These are phyloP conservation scores for Chrysolina oricalcia DNA, from an alignment of 2,888 invertebrate genomes.

Conservation along the genomic window DNA sequence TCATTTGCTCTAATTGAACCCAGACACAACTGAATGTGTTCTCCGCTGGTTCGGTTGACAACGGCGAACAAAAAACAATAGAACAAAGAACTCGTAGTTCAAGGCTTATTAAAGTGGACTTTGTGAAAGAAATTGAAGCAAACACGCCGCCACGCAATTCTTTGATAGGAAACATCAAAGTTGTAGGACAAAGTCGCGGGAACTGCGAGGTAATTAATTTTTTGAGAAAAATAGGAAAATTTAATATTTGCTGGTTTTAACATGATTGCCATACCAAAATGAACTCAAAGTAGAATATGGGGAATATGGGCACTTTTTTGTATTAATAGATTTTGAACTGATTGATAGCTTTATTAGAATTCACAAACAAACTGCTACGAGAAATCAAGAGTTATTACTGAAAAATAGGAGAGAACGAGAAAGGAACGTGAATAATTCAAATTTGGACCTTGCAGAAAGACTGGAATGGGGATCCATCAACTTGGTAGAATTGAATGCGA, in stretches of 20 bases:
- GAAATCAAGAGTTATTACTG: too few species aligned
- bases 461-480: too few species aligned
- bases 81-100: constrained; percentile 9
- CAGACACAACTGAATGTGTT: constrained; percentile 15
- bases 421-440: too few species aligned
- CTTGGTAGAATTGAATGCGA: too few species aligned
- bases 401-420: too few species aligned
- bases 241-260: not conserved
- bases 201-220: not conserved
- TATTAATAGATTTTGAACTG: too few species aligned
- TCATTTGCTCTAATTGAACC: constrained; percentile 21
- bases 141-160: constrained; percentile 35
- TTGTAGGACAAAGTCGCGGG: not conserved
- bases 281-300: too few species aligned
- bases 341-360: too few species aligned
- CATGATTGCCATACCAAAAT: too few species aligned
- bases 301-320: too few species aligned
- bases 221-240: not conserved
- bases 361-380: too few species aligned
- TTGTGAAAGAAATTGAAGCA: constrained; percentile 30
- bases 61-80: constrained; percentile 17
- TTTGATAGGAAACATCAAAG: constrained; percentile 39
- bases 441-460: too few species aligned
- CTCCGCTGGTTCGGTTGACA: not conserved
- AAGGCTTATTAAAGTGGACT: constrained; percentile 32